A percentile compares a stretch with the other conserved stretches of the same genome.
Evolutionary conservation across 2,113 vertebrate species (phyloP).

Genomic region (Seriola quinqueradiata): DNA sequence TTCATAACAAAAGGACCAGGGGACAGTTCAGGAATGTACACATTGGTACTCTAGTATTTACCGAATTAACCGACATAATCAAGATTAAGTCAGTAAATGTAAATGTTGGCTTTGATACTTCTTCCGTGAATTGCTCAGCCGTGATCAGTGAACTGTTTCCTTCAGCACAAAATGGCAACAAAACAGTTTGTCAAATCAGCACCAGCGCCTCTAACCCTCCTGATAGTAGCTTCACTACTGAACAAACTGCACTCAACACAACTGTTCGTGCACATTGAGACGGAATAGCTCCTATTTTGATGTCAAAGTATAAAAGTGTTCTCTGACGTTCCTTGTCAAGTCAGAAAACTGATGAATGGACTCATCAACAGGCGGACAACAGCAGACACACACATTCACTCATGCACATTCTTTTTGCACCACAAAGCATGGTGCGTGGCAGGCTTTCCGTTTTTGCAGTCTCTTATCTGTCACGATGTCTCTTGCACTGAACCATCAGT

Average conservation of each 20-base stretch:
- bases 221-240: background rate
- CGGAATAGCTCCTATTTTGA: background rate
- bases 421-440: background rate
- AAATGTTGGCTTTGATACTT: too few species aligned
- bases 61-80: too few species aligned
- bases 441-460: constrained; percentile 9
- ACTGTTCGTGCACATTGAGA: background rate
- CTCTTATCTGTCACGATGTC: constrained; percentile 12
- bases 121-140: too few species aligned
- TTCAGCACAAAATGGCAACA: too few species aligned
- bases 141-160: too few species aligned
- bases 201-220: too few species aligned
- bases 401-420: constrained; percentile 21
- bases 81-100: too few species aligned
- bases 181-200: too few species aligned
- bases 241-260: background rate
- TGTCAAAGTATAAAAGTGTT: constrained; percentile 13
- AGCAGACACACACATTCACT: constrained; percentile 4
- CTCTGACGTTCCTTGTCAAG: constrained; percentile 21
- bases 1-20: too few species aligned
- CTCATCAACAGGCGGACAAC: constrained; percentile 40
- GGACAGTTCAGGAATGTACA: too few species aligned
- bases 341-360: constrained; percentile 42
- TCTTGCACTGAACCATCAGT: background rate
- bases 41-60: too few species aligned